Evolutionary conservation across 2,113 vertebrate species (phyloP), one percentile per base, ranked within the genome.

Genomic region (Larimichthys polyactis): DNA sequence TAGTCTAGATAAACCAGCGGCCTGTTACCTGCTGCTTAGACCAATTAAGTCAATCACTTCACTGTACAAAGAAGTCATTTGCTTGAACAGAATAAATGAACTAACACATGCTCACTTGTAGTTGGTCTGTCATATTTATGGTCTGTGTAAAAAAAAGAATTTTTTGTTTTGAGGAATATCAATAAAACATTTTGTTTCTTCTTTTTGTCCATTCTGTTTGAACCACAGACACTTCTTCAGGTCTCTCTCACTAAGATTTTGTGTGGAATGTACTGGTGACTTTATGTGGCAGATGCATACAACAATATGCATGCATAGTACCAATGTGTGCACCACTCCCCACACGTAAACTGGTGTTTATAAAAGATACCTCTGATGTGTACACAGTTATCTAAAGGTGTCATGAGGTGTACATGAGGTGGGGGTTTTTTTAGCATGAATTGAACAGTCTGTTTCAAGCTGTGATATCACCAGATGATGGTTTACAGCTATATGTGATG

Each of bases 151-250:
- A 83, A 40, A 40, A 36, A 82, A 79, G 63, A 71, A 24, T 1
- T 79, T 1, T 79, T 87, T 92, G 88, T 93, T 94, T 91, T 91
- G 90, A 95, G 93, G 91, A 95, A 90, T 81, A 92, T 90, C 52
- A 95, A 95, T 96, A 94, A 95, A 96, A 40, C 86, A 74, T n/a
- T 91, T 92, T 91, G 67, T 94, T 94, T 91, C 89, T 94, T 92
- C 86, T 90, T 92, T 94, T 93, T 93, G 90, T 90, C 81, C 80
- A 82, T 68, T 86, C 78, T 90, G 72, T 90, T 90, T 89, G 43
- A 89, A 74, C 68, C 58, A 64, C 66, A 74, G 62, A 11, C 43
- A 71, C 70, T 55, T 80, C 62, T 27, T 27, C 27, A 27, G 79
- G 65, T 80, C 20, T 67, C 58, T 16, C 60, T 54, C 9, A 2